These are phyloP conservation scores for Acrossocheilus fasciatus DNA, from an alignment of 2,797 vertebrate species.

Conservation along the genomic window DNA sequence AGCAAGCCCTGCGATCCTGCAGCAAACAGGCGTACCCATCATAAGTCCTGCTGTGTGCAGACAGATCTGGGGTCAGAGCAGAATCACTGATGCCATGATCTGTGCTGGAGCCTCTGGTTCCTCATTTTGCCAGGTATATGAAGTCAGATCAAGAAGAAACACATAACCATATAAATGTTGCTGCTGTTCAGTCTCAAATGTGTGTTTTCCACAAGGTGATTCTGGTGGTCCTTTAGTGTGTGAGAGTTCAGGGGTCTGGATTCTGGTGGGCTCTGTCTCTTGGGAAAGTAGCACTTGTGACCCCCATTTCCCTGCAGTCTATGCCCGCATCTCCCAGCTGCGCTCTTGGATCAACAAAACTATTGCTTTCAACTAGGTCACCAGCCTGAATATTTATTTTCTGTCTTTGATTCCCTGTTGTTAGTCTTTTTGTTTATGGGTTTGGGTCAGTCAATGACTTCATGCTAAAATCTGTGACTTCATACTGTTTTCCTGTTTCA, in stretches of 20 bases:
- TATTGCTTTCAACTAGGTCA: too few species aligned
- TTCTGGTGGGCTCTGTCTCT: constrained; percentile 85
- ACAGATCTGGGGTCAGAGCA: constrained; percentile 76
- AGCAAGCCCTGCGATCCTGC: constrained; percentile 78
- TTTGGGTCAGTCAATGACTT: background rate
- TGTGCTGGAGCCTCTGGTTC: constrained; percentile 82
- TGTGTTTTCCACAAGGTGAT: constrained; percentile 77
- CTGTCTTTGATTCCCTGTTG: background rate
- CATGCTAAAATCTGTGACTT: background rate
- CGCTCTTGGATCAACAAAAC: constrained; percentile 21
- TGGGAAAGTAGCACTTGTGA: constrained; percentile 81
- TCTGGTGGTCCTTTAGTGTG: constrained; percentile 87
- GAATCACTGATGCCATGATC: constrained; percentile 77
- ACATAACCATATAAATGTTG: background rate
- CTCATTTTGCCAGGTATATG: constrained; percentile 84
- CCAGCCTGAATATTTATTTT: background rate
- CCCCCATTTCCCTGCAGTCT: constrained; percentile 70
- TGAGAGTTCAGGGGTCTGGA: constrained; percentile 78
- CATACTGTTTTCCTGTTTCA: background rate
- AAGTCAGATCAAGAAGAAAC: background rate
- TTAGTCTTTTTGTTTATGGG: background rate
- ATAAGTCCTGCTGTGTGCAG: constrained; percentile 77
- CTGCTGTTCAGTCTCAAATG: background rate
- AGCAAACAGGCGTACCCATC: constrained; percentile 86
- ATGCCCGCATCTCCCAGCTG: constrained; percentile 78